Base-by-base conservation (phyloP, 2,888 invertebrate species). In the Luperina nickerlii region DNA sequence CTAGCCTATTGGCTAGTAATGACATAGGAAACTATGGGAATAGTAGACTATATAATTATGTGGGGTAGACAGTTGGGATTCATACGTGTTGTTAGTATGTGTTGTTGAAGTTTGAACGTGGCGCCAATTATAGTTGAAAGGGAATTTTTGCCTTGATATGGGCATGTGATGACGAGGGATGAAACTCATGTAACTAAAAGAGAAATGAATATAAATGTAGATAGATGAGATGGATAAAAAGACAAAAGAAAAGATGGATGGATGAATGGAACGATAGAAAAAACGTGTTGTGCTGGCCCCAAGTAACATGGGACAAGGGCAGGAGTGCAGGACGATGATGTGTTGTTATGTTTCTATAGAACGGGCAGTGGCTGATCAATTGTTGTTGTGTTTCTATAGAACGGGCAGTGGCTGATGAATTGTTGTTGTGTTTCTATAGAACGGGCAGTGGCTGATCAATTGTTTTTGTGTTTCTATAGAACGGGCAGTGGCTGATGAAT, bases 11-110 rank as follows among this genome's bases (percentile, higher is more conserved):
- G 73, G 60, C 24, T 85, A 15, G n/a, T 70, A 75, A 68, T 73
- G 67, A 63, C 62, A 57, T 81, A 18, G 32, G 73, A 48, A 84
- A 66, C 69, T 76, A 20, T n/a, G 57, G 85, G 60, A 71, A 80
- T 54, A 69, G 18, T 54, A 18, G 3, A 27, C 32, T 63, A 77
- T 48, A 57, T 20, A n/a, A n/a, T n/a, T n/a, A 38, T 48, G 8
- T 18, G 18, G 13, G 38, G 18, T 24, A 18, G 13, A 68, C 24
- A 60, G 42, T 51, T 32, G 2, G 20, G 11, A 57, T 32, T 32
- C 13, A 20, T 24, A 8, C 42, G 71, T 48, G 20, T 70, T 66
- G 66, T 73, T 51, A 27, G 60, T 15, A 20, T 38, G 54, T 38
- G 38, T 45, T n/a, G 4, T 60, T 13, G n/a, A n/a, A n/a, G n/a